phyloP scores from a whole-genome alignment of 2,113 vertebrate species.

The Sisor rabdophorus region DNA sequence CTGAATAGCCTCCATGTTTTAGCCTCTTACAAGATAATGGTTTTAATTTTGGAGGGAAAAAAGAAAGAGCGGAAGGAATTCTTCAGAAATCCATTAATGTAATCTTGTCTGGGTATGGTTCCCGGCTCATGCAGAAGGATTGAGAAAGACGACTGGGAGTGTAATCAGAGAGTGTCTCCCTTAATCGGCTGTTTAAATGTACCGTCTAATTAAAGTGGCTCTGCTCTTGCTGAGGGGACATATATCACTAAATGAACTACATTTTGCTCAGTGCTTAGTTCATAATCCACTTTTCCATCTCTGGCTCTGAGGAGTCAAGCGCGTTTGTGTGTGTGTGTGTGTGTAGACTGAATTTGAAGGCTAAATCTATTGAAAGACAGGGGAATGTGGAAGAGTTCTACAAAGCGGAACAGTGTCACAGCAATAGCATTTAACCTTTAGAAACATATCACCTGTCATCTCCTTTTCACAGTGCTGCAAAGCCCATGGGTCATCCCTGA shows the following conservation, averaged over 20 bases:
- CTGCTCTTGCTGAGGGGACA: conserved; percentile 29
- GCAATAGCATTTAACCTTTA: conserved; percentile 17
- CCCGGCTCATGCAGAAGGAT: conserved; percentile 54
- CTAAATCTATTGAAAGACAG: conserved; percentile 1
- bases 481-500: conserved; percentile 56
- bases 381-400: conserved; percentile 20
- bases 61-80: conserved; percentile 46
- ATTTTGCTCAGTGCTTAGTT: conserved; percentile 37
- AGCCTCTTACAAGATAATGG: conserved; percentile 60
- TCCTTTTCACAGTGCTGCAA: conserved; percentile 58
- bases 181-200: conserved; percentile 69
- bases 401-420: conserved; percentile 20
- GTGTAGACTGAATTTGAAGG: not conserved
- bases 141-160: conserved; percentile 51
- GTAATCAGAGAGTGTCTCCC: conserved; percentile 60
- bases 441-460: conserved; percentile 34
- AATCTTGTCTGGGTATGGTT: conserved; percentile 72
- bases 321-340: conserved; percentile 19
- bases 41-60: conserved; percentile 61
- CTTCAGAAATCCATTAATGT: conserved; percentile 66
- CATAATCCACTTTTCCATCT: conserved; percentile 41
- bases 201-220: conserved; percentile 69
- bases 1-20: conserved; percentile 29
- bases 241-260: conserved; percentile 50
- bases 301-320: conserved; percentile 14